phyloP scores from a whole-genome alignment of 2,888 invertebrate genomes.

The Chrysodeixis includens region DNA sequence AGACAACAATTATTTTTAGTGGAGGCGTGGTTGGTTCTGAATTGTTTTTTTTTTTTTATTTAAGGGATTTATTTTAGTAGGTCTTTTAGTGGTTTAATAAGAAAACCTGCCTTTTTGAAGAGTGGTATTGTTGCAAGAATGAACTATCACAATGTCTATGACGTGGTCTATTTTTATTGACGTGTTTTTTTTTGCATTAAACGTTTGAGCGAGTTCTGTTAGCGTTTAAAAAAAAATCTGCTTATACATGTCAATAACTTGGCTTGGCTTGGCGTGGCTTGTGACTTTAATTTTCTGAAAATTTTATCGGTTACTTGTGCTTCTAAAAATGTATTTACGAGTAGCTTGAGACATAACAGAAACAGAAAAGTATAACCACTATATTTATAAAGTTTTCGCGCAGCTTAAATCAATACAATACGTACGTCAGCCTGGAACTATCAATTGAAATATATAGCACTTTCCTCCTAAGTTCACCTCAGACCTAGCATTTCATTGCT shows the following conservation, averaged over 20 bases:
- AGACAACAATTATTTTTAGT: slow-evolving; percentile 20
- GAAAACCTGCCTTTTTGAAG: no score
- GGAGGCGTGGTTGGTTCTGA: slow-evolving; percentile 33
- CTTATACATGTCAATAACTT: no score
- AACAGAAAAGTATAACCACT: background rate
- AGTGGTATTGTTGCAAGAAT: no score
- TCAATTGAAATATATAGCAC: background rate
- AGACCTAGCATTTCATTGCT: background rate
- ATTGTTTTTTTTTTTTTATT: slow-evolving; percentile 11
- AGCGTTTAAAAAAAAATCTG: no score
- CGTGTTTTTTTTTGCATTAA: no score
- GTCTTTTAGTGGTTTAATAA: background rate
- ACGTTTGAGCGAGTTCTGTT: no score
- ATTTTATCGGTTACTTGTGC: no score
- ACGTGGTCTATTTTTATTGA: no score
- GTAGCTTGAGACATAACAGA: background rate
- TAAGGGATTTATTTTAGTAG: slow-evolving; percentile 9
- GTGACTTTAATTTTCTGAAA: no score
- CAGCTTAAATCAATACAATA: background rate
- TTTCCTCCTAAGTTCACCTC: background rate
- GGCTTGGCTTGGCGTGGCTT: no score
- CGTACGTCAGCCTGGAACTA: background rate
- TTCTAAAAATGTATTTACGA: no score
- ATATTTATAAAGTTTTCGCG: background rate
- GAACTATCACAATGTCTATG: no score